Conservation (phyloP, 2,888 invertebrate genomes). For the Escarpia spicata region DNA sequence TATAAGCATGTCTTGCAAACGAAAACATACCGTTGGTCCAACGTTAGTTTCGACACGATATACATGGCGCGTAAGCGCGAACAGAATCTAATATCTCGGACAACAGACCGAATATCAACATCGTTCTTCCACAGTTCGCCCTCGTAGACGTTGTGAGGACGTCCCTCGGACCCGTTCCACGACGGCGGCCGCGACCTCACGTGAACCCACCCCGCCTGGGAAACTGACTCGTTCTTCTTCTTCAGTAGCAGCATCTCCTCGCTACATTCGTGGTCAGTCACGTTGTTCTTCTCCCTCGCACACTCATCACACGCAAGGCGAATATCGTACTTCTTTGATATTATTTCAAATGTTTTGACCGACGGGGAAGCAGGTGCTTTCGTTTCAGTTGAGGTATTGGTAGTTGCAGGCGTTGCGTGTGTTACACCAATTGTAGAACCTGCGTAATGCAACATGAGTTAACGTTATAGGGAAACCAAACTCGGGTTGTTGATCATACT, state of each 20-base stretch:
- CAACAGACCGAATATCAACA: constrained; percentile 19
- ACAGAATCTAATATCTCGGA: constrained; percentile 23
- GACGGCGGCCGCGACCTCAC: not conserved
- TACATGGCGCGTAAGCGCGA: constrained; percentile 23
- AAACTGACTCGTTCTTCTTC: not conserved
- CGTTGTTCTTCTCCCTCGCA: not conserved
- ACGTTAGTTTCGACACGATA: constrained; percentile 20
- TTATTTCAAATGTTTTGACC: not conserved
- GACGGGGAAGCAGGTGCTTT: not conserved
- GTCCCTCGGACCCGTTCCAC: not conserved
- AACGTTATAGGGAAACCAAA: no score
- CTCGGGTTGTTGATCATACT: no score
- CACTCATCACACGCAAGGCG: not conserved
- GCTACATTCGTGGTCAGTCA: not conserved
- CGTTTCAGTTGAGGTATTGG: not conserved
- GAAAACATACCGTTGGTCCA: not conserved
- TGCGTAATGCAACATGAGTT: no score
- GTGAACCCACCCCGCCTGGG: not conserved
- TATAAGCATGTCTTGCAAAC: constrained; percentile 27
- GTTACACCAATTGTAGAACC: not conserved
- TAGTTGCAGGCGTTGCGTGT: not conserved
- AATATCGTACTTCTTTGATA: not conserved
- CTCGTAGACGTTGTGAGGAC: constrained; percentile 28
- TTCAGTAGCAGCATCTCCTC: not conserved
- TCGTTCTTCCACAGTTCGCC: constrained; percentile 27